Percentiles rank a stretch among this genome's conserved stretches.
Evolutionary conservation across 2,888 invertebrate species (phyloP).

Genomic region (Drosophila mulleri): DNA sequence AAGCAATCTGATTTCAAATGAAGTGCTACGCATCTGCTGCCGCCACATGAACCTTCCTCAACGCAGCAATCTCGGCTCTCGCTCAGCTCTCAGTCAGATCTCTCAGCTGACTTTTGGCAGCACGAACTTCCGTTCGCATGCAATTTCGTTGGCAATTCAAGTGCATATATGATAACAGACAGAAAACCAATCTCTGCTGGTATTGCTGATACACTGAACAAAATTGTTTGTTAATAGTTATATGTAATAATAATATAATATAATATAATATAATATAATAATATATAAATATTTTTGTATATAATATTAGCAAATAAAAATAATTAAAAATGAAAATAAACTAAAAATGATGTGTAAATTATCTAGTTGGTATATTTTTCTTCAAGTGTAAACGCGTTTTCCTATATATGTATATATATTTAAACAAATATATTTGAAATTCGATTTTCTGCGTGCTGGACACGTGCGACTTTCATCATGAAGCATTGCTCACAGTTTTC

Average conservation of each 20-base stretch:
- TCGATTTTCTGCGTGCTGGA: slow-evolving; percentile 53
- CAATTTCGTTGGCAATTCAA: slow-evolving; percentile 39
- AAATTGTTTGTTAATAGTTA: too few relatives aligned
- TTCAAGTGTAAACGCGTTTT: background rate
- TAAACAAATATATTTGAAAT: slow-evolving; percentile 37
- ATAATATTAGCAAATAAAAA: too few relatives aligned
- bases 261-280: too few relatives aligned
- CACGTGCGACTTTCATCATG: slow-evolving; percentile 41
- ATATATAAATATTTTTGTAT: too few relatives aligned
- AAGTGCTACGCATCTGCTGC: slow-evolving; percentile 31
- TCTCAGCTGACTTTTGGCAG: slow-evolving; percentile 27
- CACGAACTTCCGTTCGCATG: slow-evolving; percentile 35
- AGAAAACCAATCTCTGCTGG: slow-evolving; percentile 36
- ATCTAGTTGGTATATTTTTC: too few relatives aligned
- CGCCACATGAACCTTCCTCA: background rate
- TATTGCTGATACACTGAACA: slow-evolving; percentile 6
- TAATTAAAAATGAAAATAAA: too few relatives aligned
- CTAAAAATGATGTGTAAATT: too few relatives aligned
- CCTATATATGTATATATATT: background rate
- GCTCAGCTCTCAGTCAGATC: slow-evolving; percentile 13
- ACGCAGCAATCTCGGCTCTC: slow-evolving; percentile 17
- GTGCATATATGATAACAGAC: slow-evolving; percentile 22
- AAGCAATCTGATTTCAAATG: slow-evolving; percentile 39
- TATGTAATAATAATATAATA: too few relatives aligned
- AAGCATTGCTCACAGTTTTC: slow-evolving; percentile 43